phyloP scores from a whole-genome alignment of 2,888 invertebrate genomes.

The Itoplectis maculator region DNA sequence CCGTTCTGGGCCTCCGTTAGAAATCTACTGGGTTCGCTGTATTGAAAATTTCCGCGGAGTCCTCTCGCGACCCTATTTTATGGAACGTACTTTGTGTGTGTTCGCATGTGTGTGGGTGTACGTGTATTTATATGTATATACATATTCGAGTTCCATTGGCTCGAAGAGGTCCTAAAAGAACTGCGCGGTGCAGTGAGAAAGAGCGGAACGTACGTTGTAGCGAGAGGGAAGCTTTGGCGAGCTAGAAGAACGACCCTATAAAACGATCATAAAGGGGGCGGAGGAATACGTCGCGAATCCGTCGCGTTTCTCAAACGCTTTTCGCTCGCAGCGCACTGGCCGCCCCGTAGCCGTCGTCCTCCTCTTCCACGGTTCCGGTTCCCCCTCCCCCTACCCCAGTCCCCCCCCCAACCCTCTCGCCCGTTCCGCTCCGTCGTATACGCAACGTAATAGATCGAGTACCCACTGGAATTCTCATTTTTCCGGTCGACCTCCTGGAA shows the following conservation, averaged over 20 bases:
- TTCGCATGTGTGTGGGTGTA: neutral
- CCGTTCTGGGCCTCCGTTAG: neutral
- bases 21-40: conserved; percentile 13
- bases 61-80: conserved; percentile 29
- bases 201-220: conserved; percentile 1
- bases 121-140: neutral
- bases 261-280: conserved; percentile 72
- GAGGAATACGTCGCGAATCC: conserved; percentile 72
- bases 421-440: conserved; percentile 56
- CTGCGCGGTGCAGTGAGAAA: conserved; percentile 10
- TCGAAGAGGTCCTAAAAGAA: conserved; percentile 39
- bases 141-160: conserved; percentile 15
- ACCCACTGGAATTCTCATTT: conserved; percentile 80
- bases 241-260: conserved; percentile 67
- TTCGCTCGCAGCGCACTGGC: conserved; percentile 59
- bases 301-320: conserved; percentile 69
- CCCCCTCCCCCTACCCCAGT: no score
- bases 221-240: conserved; percentile 22
- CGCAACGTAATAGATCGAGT: conserved; percentile 76
- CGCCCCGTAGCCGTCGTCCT: conserved; percentile 1
- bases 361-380: conserved; percentile 6
- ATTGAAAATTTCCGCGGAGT: conserved; percentile 34
- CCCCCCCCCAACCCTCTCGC: no score
- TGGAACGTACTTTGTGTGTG: neutral
- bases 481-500: conserved; percentile 80